Evolutionary conservation across 2,888 invertebrate genomes (phyloP).

Genomic region (Metallyticus violacea): DNA sequence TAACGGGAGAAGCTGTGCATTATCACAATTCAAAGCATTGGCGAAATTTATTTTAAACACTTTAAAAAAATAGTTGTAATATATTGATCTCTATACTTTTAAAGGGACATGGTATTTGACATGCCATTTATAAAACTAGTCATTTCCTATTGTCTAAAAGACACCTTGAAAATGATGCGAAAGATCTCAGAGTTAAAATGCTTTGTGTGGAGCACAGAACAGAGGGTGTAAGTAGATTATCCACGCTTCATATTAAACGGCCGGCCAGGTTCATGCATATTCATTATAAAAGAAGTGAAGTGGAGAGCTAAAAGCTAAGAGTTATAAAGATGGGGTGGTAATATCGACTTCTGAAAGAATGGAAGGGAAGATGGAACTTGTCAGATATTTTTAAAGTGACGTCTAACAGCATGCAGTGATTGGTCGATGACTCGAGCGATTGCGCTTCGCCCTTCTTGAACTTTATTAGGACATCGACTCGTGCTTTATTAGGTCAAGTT

Average conservation of each 20-base stretch:
- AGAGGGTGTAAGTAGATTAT: background rate
- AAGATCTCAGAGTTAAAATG: background rate
- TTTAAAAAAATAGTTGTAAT: no score
- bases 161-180: no score
- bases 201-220: background rate
- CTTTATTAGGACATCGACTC: background rate
- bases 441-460: background rate
- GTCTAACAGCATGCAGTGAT: background rate
- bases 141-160: no score
- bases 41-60: no score
- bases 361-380: background rate
- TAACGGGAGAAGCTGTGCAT: no score
- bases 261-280: background rate
- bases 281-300: background rate
- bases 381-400: background rate
- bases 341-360: background rate
- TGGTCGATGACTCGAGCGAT: background rate
- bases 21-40: no score
- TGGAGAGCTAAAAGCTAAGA: background rate
- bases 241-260: background rate
- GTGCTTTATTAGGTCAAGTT: background rate
- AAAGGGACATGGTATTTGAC: background rate
- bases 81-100: no score
- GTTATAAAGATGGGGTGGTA: background rate
- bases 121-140: background rate